Conservation (phyloP, 2,797 vertebrate species). For the Amblyraja radiata region DNA sequence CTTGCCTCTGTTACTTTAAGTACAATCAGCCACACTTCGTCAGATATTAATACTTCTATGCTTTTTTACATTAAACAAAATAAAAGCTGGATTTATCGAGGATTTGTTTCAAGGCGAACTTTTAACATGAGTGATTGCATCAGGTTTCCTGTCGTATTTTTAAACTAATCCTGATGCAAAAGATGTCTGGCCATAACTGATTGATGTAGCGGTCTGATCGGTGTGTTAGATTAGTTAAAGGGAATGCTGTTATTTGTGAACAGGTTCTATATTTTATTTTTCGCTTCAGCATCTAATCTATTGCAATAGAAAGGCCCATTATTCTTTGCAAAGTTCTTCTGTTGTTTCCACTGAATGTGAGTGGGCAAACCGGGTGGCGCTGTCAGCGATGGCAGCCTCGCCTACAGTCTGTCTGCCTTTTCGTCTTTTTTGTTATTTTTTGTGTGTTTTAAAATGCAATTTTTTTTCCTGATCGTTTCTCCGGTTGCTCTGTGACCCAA, state of each 20-base stretch:
- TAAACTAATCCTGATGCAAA: not conserved
- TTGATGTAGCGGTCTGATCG: not conserved
- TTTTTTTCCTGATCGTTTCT: too few species aligned
- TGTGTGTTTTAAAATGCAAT: too few species aligned
- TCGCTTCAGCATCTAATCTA: not conserved
- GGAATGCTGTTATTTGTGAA: not conserved
- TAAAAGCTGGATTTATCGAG: not conserved
- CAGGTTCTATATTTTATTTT: not conserved
- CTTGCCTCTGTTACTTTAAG: too few species aligned
- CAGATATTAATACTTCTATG: too few species aligned
- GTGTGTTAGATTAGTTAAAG: not conserved
- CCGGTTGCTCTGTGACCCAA: too few species aligned
- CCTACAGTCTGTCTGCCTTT: too few species aligned
- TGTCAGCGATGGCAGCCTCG: too few species aligned
- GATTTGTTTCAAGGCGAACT: not conserved
- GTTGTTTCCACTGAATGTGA: not conserved
- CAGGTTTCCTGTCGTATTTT: constrained; percentile 5
- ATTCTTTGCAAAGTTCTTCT: not conserved
- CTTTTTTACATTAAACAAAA: too few species aligned
- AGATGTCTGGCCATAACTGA: not conserved
- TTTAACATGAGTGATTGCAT: not conserved
- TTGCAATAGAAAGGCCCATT: not conserved
- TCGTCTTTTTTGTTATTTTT: too few species aligned
- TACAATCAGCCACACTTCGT: too few species aligned
- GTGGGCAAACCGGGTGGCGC: not conserved